Evolutionary conservation across 1,140 invertebrate genomes (phyloP).

Genomic region (Magallana gigas): DNA sequence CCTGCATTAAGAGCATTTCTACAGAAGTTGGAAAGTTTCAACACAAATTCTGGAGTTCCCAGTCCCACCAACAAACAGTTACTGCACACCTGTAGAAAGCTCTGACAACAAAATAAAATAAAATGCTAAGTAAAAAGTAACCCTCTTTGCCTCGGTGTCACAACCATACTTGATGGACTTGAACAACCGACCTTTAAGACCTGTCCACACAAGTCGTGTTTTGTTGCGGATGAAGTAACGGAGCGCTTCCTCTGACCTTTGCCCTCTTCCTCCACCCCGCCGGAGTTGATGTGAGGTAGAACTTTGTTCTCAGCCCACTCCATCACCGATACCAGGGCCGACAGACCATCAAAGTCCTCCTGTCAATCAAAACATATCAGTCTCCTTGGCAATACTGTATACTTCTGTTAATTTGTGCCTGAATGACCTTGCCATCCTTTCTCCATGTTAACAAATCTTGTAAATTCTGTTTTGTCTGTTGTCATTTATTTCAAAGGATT

Average conservation of each 20-base stretch:
- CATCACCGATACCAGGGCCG: not conserved
- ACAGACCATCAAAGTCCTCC: not conserved
- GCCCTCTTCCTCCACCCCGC: not conserved
- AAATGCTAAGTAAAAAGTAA: no score
- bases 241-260: not conserved
- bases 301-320: not conserved
- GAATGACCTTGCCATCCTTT: no score
- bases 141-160: not conserved
- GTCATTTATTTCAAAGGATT: no score
- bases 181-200: conserved; percentile 9
- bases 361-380: not conserved
- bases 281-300: not conserved
- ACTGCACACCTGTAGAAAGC: conserved; percentile 39
- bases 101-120: not conserved
- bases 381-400: no score
- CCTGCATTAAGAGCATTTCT: conserved; percentile 43
- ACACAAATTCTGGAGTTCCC: conserved; percentile 55
- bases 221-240: not conserved
- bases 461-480: no score
- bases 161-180: conserved; percentile 34
- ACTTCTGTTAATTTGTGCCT: no score
- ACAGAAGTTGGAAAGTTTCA: conserved; percentile 55
- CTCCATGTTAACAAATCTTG: no score
- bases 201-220: not conserved
- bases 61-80: conserved; percentile 64